These are phyloP conservation scores for Scatophagus argus DNA, from an alignment of 2,113 vertebrate species.

Conservation along the genomic window DNA sequence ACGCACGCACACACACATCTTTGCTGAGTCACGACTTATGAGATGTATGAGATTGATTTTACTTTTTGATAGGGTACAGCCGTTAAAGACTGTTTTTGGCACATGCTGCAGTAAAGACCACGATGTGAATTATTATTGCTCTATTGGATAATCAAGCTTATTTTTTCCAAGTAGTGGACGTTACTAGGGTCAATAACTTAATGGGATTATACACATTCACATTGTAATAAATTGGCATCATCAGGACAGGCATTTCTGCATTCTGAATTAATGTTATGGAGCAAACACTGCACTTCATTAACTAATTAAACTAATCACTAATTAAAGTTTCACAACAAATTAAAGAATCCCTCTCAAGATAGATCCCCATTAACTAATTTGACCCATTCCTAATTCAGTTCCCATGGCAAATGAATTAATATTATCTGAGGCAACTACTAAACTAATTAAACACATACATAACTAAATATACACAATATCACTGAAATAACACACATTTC, in stretches of 20 bases:
- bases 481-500: not conserved
- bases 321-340: slow-evolving; percentile 33
- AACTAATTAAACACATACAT: slow-evolving; percentile 19
- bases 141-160: not conserved
- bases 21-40: slow-evolving; percentile 48
- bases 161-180: not conserved
- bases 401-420: slow-evolving; percentile 14
- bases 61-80: slow-evolving; percentile 14
- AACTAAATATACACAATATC: not conserved
- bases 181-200: not conserved
- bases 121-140: not conserved
- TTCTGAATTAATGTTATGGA: not conserved
- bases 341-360: too few species aligned
- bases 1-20: slow-evolving; percentile 12
- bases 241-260: not conserved
- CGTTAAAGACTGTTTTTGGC: not conserved
- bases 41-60: slow-evolving; percentile 18
- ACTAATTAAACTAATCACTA: slow-evolving; percentile 36
- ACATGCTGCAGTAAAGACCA: not conserved
- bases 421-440: slow-evolving; percentile 15
- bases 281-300: slow-evolving; percentile 24
- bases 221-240: not conserved
- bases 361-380: slow-evolving; percentile 40
- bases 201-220: not conserved
- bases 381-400: slow-evolving; percentile 38